Conservation (phyloP, 2,113 vertebrate genomes). For the Labeo catla region DNA sequence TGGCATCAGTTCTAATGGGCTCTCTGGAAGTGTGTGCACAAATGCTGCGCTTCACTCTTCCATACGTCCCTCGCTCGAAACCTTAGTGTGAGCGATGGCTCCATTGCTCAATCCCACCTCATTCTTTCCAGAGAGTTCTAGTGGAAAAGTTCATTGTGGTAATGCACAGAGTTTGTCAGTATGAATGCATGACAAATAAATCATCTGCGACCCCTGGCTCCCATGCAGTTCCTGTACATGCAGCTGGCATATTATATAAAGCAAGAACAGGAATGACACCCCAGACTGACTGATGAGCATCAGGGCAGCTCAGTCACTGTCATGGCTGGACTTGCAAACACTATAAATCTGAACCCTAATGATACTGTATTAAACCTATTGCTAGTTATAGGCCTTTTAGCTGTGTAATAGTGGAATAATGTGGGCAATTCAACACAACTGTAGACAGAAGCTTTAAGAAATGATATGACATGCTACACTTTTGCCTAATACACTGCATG, state of each 20-base stretch:
- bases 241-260: conserved; percentile 47
- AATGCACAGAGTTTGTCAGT: conserved; percentile 51
- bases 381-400: not conserved
- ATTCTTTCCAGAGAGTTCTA: conserved; percentile 51
- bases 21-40: not conserved
- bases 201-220: conserved; percentile 25
- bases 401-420: conserved; percentile 1
- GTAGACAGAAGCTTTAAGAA: not conserved
- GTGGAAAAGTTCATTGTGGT: conserved; percentile 46
- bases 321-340: not conserved
- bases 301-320: conserved; percentile 5
- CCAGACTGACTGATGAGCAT: conserved; percentile 40
- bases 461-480: not conserved
- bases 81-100: conserved; percentile 43
- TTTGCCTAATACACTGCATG: conserved; percentile 4
- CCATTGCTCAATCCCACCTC: conserved; percentile 40
- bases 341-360: not conserved
- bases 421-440: not conserved
- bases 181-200: conserved; percentile 60
- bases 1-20: conserved; percentile 9
- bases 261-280: conserved; percentile 33
- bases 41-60: not conserved
- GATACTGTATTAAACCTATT: not conserved
- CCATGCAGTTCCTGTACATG: conserved; percentile 40
- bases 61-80: conserved; percentile 14